These are phyloP conservation scores for Forbesichthys agassizii DNA, from an alignment of 2,113 vertebrate species.

Conservation along the genomic window DNA sequence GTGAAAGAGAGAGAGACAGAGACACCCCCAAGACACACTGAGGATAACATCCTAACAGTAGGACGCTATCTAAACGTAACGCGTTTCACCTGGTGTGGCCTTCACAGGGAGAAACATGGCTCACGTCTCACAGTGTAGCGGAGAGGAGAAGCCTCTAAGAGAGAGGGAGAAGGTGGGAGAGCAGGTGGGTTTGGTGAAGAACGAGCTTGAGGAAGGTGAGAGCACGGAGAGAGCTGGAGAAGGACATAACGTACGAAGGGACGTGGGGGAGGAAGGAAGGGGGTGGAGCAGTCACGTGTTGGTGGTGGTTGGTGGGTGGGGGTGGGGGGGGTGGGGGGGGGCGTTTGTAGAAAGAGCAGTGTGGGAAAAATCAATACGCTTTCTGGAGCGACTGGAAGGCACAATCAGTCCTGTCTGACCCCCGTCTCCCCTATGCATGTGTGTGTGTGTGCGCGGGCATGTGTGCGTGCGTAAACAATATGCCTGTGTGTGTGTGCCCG, in stretches of 20 bases:
- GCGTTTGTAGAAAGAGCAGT: conserved; percentile 68
- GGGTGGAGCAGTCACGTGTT: not conserved
- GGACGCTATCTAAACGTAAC: too few relatives aligned
- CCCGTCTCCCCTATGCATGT: conserved; percentile 59
- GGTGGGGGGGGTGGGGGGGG: conserved; percentile 55
- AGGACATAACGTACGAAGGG: conserved; percentile 9
- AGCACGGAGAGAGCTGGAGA: not conserved
- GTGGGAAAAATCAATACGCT: conserved; percentile 83
- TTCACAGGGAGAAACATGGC: not conserved
- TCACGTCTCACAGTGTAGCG: too few relatives aligned
- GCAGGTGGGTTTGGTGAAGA: conserved; percentile 4
- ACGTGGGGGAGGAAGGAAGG: conserved; percentile 6
- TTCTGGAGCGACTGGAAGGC: conserved; percentile 72
- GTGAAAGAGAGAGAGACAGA: not conserved
- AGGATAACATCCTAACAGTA: too few relatives aligned
- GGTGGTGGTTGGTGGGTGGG: not conserved
- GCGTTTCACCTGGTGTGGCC: too few relatives aligned
- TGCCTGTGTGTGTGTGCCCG: not conserved
- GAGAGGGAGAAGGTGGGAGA: not conserved
- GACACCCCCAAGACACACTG: too few relatives aligned
- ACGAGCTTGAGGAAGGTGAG: conserved; percentile 21
- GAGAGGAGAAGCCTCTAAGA: not conserved
- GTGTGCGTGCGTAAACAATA: conserved; percentile 10
- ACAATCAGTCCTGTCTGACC: conserved; percentile 76
- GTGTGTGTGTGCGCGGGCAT: conserved; percentile 29